A percentile compares a stretch with the other conserved stretches of the same genome.
phyloP scores from a whole-genome alignment of 2,888 invertebrate species.

The Heterodera filipjevi region DNA sequence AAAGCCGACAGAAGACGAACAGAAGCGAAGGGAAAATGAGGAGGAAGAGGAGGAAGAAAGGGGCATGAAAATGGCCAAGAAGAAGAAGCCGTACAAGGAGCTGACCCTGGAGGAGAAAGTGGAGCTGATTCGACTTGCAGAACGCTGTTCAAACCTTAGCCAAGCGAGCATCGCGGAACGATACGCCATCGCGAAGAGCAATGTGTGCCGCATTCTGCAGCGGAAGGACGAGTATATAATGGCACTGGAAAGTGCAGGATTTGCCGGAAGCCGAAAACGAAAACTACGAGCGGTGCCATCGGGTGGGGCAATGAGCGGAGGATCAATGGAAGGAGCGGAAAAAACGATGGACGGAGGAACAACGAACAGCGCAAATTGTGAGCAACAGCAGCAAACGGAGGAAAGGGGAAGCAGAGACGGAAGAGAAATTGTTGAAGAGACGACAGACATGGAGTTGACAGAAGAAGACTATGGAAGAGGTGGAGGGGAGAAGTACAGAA shows the following conservation, averaged over 20 bases:
- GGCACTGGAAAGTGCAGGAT: constrained; percentile 51
- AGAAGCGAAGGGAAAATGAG: not conserved
- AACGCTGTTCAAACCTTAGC: constrained; percentile 53
- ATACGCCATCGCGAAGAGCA: constrained; percentile 61
- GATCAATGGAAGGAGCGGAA: constrained; percentile 8
- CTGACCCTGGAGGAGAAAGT: constrained; percentile 60
- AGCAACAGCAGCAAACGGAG: not conserved
- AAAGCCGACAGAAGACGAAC: not conserved
- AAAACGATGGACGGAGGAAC: not conserved
- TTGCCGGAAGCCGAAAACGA: constrained; percentile 55
- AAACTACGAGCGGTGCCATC: constrained; percentile 47
- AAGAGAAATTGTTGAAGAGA: not conserved
- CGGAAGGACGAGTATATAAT: constrained; percentile 55
- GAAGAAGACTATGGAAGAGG: constrained; percentile 2
- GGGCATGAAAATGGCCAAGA: constrained; percentile 28
- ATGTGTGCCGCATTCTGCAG: constrained; percentile 62
- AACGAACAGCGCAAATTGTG: not conserved
- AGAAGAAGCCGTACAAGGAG: constrained; percentile 64
- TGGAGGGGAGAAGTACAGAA: not conserved
- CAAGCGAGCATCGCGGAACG: constrained; percentile 59
- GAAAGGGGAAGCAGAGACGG: not conserved
- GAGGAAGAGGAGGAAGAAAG: not conserved
- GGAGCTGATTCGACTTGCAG: constrained; percentile 57
- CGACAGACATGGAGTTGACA: not conserved
- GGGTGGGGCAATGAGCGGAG: constrained; percentile 15